phyloP scores from a whole-genome alignment of 2,113 vertebrate genomes.

The Narcine bancroftii region DNA sequence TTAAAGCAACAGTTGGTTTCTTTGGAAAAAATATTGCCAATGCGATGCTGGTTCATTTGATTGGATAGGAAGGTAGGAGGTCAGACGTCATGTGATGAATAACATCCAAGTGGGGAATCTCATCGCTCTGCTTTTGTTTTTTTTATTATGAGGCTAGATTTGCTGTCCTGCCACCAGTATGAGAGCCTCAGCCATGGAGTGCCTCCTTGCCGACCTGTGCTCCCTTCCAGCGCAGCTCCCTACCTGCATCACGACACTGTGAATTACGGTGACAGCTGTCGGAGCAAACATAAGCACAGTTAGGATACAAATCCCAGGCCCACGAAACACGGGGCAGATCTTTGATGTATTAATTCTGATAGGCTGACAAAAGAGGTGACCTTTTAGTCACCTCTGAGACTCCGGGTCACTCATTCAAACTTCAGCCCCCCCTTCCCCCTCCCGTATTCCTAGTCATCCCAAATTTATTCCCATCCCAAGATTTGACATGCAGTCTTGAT shows the following conservation, averaged over 20 bases:
- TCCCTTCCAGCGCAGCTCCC: background rate
- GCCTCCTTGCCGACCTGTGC: background rate
- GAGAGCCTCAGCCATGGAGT: background rate
- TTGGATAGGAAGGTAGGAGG: background rate
- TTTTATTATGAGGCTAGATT: background rate
- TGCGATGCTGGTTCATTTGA: background rate
- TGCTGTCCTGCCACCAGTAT: background rate
- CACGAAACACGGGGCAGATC: background rate
- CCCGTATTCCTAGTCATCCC: no score
- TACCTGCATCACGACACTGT: background rate
- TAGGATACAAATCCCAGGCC: background rate
- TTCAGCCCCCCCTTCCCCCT: background rate
- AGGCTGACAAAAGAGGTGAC: background rate
- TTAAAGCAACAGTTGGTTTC: background rate
- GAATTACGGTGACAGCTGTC: background rate
- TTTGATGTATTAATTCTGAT: conserved; percentile 8
- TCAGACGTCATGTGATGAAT: background rate
- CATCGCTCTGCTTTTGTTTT: background rate
- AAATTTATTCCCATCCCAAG: background rate
- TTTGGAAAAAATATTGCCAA: background rate
- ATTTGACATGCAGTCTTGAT: background rate
- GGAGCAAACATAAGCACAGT: background rate
- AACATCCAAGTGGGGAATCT: background rate
- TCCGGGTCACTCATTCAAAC: background rate
- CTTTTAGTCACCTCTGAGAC: background rate